These are phyloP conservation scores for Pentamera pediparva DNA, from an alignment of 53 echinoderm and acorn worm species.

Conservation along the genomic window DNA sequence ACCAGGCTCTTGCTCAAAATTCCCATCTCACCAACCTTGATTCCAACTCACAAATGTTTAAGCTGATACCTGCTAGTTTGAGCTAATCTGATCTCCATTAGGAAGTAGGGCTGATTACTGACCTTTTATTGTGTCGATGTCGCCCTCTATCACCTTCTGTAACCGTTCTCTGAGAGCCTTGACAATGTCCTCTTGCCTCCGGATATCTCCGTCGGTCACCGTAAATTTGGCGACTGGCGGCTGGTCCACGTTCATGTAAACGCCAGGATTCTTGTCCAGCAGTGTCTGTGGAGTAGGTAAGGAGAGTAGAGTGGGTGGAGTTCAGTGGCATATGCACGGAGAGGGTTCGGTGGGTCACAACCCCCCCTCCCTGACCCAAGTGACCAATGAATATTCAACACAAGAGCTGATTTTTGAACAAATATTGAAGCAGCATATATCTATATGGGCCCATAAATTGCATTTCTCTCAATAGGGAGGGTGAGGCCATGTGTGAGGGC, in stretches of 20 bases:
- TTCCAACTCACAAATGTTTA: neutral
- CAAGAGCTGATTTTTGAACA: too few relatives aligned
- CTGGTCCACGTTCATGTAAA: slow-evolving; percentile 88
- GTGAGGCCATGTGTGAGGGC: too few relatives aligned
- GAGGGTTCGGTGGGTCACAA: too few relatives aligned
- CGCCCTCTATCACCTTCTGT: slow-evolving; percentile 81
- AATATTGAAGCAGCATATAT: too few relatives aligned
- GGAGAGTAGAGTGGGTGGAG: neutral
- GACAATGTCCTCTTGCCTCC: slow-evolving; percentile 83
- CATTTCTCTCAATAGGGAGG: too few relatives aligned
- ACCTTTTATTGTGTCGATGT: slow-evolving; percentile 92
- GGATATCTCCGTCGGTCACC: slow-evolving; percentile 87
- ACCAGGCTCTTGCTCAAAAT: neutral
- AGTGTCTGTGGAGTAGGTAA: slow-evolving; percentile 43
- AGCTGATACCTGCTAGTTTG: neutral
- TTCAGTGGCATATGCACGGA: too few relatives aligned
- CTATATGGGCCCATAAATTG: too few relatives aligned
- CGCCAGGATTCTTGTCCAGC: slow-evolving; percentile 92
- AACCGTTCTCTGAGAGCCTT: slow-evolving; percentile 71
- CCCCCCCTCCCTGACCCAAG: too few relatives aligned
- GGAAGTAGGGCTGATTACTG: neutral
- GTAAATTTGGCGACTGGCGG: slow-evolving; percentile 88
- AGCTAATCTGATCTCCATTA: too few relatives aligned
- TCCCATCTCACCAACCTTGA: neutral
- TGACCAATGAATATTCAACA: too few relatives aligned